Conservation (phyloP, 2,797 vertebrate species). For the Enteromius radiatus region DNA sequence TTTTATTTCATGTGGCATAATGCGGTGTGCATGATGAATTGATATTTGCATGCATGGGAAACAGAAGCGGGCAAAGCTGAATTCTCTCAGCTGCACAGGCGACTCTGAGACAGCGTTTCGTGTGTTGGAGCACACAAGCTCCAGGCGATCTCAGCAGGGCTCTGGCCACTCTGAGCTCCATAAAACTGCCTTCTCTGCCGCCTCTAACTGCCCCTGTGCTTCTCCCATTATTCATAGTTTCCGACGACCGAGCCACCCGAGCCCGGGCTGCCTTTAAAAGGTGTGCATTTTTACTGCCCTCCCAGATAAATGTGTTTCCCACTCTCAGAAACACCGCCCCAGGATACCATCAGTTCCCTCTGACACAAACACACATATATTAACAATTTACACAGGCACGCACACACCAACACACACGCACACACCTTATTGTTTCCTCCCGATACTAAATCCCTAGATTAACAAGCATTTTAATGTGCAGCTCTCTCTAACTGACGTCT, state of each 20-base stretch:
- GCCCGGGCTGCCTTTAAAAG: conserved; percentile 45
- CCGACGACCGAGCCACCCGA: conserved; percentile 53
- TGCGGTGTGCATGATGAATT: conserved; percentile 1
- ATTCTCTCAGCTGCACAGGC: conserved; percentile 34
- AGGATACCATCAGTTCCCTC: conserved; percentile 19
- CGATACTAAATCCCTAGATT: conserved; percentile 42
- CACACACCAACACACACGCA: background rate
- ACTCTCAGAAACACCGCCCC: conserved; percentile 43
- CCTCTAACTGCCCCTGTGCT: conserved; percentile 48
- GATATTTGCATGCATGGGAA: conserved; percentile 19
- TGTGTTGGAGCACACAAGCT: conserved; percentile 50
- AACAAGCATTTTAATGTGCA: conserved; percentile 29
- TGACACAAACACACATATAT: conserved; percentile 28
- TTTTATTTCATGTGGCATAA: conserved; percentile 26
- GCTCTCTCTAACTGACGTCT: conserved; percentile 22
- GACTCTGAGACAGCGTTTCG: conserved; percentile 42
- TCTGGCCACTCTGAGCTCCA: conserved; percentile 52
- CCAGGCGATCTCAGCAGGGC: conserved; percentile 58
- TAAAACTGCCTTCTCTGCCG: conserved; percentile 57
- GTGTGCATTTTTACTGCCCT: conserved; percentile 52
- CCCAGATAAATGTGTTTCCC: conserved; percentile 59
- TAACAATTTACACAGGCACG: conserved; percentile 27
- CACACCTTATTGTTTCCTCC: conserved; percentile 36
- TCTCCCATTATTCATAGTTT: conserved; percentile 66
- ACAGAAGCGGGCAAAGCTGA: conserved; percentile 37